phyloP scores from a whole-genome alignment of 1,140 invertebrate species.

The Liolophura sinensis region DNA sequence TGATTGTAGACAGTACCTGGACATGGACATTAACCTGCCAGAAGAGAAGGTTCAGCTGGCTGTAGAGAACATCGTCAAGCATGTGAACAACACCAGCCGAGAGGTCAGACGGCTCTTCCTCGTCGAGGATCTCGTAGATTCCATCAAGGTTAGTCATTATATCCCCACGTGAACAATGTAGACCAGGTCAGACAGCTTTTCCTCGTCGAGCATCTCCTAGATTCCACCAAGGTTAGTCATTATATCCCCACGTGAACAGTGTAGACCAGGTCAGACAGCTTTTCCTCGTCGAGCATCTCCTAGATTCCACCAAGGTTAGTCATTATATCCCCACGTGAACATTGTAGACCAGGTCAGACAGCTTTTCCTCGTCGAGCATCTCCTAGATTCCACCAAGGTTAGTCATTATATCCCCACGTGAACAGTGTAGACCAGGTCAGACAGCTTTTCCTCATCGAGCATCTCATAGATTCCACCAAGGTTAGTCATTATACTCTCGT shows the following conservation, averaged over 20 bases:
- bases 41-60: constrained; percentile 87
- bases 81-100: constrained; percentile 77
- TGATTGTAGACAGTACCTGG: constrained; percentile 78
- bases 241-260: constrained; percentile 73
- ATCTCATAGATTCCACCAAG: constrained; percentile 85
- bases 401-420: constrained; percentile 63
- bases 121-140: constrained; percentile 95
- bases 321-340: constrained; percentile 70
- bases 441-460: constrained; percentile 92
- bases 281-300: constrained; percentile 93
- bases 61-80: constrained; percentile 78
- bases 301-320: constrained; percentile 76
- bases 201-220: constrained; percentile 93
- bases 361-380: constrained; percentile 93
- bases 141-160: constrained; percentile 62
- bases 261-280: constrained; percentile 80
- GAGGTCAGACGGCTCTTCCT: constrained; percentile 91
- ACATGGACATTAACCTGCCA: constrained; percentile 81
- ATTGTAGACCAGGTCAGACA: constrained; percentile 78
- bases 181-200: constrained; percentile 85
- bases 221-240: constrained; percentile 70
- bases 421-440: constrained; percentile 81
- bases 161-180: constrained; percentile 75
- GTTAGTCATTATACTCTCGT: constrained; percentile 65
- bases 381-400: constrained; percentile 82